Percentiles rank a stretch among this genome's conserved stretches.
Evolutionary conservation across 2,797 vertebrate species (phyloP).

Genomic region (Toxotes lorentzi): DNA sequence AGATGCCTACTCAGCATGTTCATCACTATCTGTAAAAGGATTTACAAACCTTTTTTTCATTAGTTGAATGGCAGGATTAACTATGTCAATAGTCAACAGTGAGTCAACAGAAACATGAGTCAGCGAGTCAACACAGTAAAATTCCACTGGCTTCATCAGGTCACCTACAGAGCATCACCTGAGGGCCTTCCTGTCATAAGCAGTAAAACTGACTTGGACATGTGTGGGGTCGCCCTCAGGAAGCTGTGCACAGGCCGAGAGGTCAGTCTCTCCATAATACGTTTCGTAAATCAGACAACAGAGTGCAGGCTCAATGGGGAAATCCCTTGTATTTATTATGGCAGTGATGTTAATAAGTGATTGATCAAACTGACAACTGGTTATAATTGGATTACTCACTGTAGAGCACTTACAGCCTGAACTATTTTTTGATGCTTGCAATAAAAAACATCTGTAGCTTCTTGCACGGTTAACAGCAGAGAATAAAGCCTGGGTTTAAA

Average conservation of each 20-base stretch:
- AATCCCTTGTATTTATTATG: not conserved
- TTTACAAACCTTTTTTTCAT: conserved; percentile 6
- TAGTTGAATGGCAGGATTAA: conserved; percentile 23
- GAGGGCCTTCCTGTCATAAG: conserved; percentile 60
- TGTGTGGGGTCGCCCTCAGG: conserved; percentile 55
- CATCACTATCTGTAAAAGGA: not conserved
- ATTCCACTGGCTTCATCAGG: conserved; percentile 56
- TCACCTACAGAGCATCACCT: conserved; percentile 71
- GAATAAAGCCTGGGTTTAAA: conserved; percentile 4
- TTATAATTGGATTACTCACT: not conserved
- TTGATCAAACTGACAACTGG: not conserved
- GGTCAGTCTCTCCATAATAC: conserved; percentile 49
- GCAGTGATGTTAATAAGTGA: conserved; percentile 2
- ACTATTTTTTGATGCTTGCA: not conserved
- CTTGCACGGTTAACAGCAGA: conserved; percentile 15
- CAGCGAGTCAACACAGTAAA: conserved; percentile 30
- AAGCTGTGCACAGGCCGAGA: conserved; percentile 27
- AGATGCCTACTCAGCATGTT: not conserved
- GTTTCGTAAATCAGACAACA: conserved; percentile 13
- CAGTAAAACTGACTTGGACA: conserved; percentile 62
- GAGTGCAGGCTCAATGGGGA: not conserved
- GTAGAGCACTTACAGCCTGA: not conserved
- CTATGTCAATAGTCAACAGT: not conserved
- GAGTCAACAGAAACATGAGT: conserved; percentile 17
- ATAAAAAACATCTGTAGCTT: conserved; percentile 29